Evolutionary conservation across 2,113 vertebrate species (phyloP), one percentile per base, ranked within the genome.

Genomic region (Spea multiplicata): DNA sequence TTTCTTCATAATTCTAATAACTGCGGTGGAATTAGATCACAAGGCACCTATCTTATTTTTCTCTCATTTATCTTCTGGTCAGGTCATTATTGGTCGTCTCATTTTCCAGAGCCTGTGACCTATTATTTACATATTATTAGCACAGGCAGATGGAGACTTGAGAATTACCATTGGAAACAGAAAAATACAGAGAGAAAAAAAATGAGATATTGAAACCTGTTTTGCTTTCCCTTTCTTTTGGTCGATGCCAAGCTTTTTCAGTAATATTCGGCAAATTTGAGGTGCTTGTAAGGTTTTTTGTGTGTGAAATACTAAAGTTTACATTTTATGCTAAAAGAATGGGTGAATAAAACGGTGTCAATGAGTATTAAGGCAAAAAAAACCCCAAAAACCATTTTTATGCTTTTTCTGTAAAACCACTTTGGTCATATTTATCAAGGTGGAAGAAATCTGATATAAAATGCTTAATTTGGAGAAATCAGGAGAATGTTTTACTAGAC

Each of bases 1-100:
- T 89, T 94, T 89, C 90, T 88, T 89, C 82, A 71, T 86, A 83
- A 86, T 87, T 87, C 82, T 90, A 91, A 92, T 91, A 90, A 92
- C 90, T 84, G 84, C 86, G 77, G 85, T 83, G 85, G 88, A 91
- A 92, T 87, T 90, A 90, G 90, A 90, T 86, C 85, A 80, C 84
- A 88, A 86, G 83, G 82, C 83, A 83, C 87, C 88, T 87, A 83
- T 83, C 85, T 86, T 82, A 87, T 87, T 87, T 87, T 83, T 83
- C 80, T 76, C 83, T 81, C 88, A 82, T 84, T 86, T 72, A 90
- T 91, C 91, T 91, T 92, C 91, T 88, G 90, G 92, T 94, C 93
- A 93, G 87, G 88, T 85, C 86, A 83, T 86, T 90, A 88, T 85
- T 88, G 92, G 88, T 87, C 86, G 86, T 81, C 85, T 55, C 74